phyloP scores from a whole-genome alignment of 2,888 invertebrate species.

The Campoletis raptor region DNA sequence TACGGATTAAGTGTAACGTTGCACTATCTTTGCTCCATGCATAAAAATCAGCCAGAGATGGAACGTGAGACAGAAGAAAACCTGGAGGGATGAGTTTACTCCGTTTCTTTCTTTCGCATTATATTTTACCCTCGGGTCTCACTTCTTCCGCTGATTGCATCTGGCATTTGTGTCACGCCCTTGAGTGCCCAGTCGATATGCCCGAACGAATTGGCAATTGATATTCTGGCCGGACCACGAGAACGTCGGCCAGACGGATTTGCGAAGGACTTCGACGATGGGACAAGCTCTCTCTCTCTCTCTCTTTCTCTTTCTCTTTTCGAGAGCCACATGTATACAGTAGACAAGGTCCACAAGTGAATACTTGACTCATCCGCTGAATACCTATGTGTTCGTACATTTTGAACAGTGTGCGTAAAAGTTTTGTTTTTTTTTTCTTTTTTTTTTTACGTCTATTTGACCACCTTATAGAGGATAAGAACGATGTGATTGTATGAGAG shows the following conservation, averaged over 20 bases:
- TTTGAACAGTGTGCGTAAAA: background rate
- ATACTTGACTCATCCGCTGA: background rate
- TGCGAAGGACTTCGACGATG: slow-evolving; percentile 77
- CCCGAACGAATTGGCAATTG: slow-evolving; percentile 83
- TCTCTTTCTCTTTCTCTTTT: background rate
- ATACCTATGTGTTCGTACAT: slow-evolving; percentile 22
- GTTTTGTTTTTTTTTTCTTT: background rate
- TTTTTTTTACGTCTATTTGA: slow-evolving; percentile 63
- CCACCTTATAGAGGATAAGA: slow-evolving; percentile 67
- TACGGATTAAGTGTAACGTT: slow-evolving; percentile 53
- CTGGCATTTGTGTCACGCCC: slow-evolving; percentile 85
- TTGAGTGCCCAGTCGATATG: slow-evolving; percentile 84
- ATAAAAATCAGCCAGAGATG: slow-evolving; percentile 1
- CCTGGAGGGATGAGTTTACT: background rate
- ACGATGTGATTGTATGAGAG: slow-evolving; percentile 67
- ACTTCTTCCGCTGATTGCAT: slow-evolving; percentile 81
- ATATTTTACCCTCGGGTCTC: slow-evolving; percentile 19
- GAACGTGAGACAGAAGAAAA: background rate
- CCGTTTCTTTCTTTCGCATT: slow-evolving; percentile 49
- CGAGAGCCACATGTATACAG: background rate
- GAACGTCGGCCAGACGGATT: slow-evolving; percentile 83
- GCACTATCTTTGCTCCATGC: slow-evolving; percentile 35
- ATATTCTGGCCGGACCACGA: slow-evolving; percentile 80
- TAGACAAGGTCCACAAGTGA: slow-evolving; percentile 7
- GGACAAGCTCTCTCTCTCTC: slow-evolving; percentile 36